Percentiles rank a stretch among this genome's conserved stretches.
Evolutionary conservation across 1,140 invertebrate genomes (phyloP).

Genomic region (Holotrichia oblita): DNA sequence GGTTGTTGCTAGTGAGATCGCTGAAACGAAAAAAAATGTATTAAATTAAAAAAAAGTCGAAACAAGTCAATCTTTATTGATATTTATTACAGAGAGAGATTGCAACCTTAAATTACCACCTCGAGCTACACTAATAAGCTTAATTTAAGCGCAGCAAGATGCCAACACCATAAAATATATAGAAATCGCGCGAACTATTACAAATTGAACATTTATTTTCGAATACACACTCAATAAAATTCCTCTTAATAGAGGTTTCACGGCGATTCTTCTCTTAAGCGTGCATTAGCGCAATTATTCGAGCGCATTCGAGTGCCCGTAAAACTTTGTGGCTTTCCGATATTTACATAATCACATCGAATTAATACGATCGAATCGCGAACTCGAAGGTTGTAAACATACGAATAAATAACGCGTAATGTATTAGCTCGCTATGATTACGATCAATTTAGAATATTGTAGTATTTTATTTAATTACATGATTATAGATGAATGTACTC

Average conservation of each 20-base stretch:
- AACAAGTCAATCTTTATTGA: no score
- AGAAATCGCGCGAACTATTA: not conserved
- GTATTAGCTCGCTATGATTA: not conserved
- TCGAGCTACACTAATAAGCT: not conserved
- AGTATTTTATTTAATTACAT: no score
- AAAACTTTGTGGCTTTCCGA: conserved; percentile 14
- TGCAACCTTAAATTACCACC: not conserved
- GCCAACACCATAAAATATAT: conserved; percentile 10
- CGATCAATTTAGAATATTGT: no score
- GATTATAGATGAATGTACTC: no score
- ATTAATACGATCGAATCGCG: not conserved
- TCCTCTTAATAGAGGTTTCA: not conserved
- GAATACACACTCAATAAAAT: not conserved
- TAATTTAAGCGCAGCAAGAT: not conserved
- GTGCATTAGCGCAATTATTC: not conserved
- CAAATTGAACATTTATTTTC: conserved; percentile 27
- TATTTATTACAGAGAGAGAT: not conserved
- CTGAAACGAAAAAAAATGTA: conserved; percentile 24
- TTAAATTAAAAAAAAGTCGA: not conserved
- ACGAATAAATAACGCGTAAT: not conserved
- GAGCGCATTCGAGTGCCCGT: not conserved
- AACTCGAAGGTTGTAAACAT: not conserved
- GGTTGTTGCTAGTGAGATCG: conserved; percentile 21
- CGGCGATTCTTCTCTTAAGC: not conserved
- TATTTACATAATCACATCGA: conserved; percentile 7